Percentiles rank a stretch among this genome's conserved stretches.
These are phyloP conservation scores for Myiothlypis coronata DNA, from an alignment of 2,797 vertebrate genomes.

Conservation along the genomic window DNA sequence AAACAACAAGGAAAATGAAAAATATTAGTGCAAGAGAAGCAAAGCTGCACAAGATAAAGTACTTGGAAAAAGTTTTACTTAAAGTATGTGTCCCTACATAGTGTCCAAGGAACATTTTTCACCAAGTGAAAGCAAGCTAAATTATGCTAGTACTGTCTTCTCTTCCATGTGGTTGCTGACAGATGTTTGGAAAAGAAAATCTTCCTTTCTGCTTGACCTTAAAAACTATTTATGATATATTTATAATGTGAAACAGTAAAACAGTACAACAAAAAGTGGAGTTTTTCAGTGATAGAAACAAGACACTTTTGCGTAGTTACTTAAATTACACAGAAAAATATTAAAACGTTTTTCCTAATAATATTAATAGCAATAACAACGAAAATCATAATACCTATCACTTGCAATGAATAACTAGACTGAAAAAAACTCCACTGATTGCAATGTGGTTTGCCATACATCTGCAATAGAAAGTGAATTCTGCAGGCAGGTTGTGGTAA, in stretches of 20 bases:
- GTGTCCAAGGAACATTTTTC: slow-evolving; percentile 61
- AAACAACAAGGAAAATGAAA: slow-evolving; percentile 27
- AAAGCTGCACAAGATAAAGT: slow-evolving; percentile 42
- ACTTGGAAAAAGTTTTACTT: slow-evolving; percentile 59
- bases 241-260: slow-evolving; percentile 33
- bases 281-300: not conserved
- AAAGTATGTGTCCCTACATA: slow-evolving; percentile 56
- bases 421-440: slow-evolving; percentile 13
- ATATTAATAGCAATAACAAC: not conserved
- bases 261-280: not conserved
- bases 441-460: slow-evolving; percentile 45
- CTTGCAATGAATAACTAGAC: slow-evolving; percentile 2
- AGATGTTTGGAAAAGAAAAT: slow-evolving; percentile 65
- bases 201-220: slow-evolving; percentile 68
- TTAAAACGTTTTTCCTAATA: not conserved
- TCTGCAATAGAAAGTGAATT: slow-evolving; percentile 44
- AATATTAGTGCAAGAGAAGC: slow-evolving; percentile 36
- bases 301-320: not conserved
- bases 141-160: slow-evolving; percentile 57
- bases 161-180: slow-evolving; percentile 58
- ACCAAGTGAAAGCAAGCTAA: slow-evolving; percentile 26
- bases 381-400: not conserved
- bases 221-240: slow-evolving; percentile 54
- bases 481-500: slow-evolving; percentile 29
- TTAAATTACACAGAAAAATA: not conserved